Percentiles rank a stretch among this genome's conserved stretches.
Conservation (phyloP, 2,113 vertebrate species). For the Syngnathus floridae region DNA sequence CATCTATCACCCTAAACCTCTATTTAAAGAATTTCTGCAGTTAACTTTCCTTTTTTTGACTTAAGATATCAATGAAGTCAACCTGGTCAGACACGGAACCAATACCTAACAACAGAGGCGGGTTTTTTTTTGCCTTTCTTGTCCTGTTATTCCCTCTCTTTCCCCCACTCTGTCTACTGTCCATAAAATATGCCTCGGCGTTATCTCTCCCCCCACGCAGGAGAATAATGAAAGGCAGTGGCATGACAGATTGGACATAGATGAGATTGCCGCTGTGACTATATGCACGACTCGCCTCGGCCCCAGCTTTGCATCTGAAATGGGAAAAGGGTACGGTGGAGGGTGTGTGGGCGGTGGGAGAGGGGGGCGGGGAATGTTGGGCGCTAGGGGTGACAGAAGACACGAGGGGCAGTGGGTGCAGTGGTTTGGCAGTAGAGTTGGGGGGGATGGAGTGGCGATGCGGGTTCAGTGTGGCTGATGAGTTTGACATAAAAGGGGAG, state of each 20-base stretch:
- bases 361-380: slow-evolving; percentile 20
- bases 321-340: slow-evolving; percentile 57
- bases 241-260: slow-evolving; percentile 81
- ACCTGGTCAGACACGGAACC: slow-evolving; percentile 64
- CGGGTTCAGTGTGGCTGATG: slow-evolving; percentile 32
- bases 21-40: slow-evolving; percentile 66
- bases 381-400: slow-evolving; percentile 44
- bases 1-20: slow-evolving; percentile 37
- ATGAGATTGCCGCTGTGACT: slow-evolving; percentile 76
- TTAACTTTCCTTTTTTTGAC: slow-evolving; percentile 73
- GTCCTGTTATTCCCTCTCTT: slow-evolving; percentile 32
- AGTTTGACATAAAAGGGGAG: slow-evolving; percentile 32
- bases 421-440: slow-evolving; percentile 12
- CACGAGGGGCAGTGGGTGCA: slow-evolving; percentile 50
- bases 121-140: slow-evolving; percentile 37
- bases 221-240: slow-evolving; percentile 77
- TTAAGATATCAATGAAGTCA: slow-evolving; percentile 71
- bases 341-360: slow-evolving; percentile 31
- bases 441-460: slow-evolving; percentile 3
- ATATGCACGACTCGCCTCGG: slow-evolving; percentile 71
- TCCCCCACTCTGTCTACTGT: slow-evolving; percentile 59
- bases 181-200: slow-evolving; percentile 76
- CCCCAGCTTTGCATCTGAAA: slow-evolving; percentile 75
- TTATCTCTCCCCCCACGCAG: slow-evolving; percentile 70
- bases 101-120: slow-evolving; percentile 48